Evolutionary conservation across 2,888 invertebrate genomes (phyloP), one percentile per base, ranked within the genome.

Genomic region (Drosophila anceps): DNA sequence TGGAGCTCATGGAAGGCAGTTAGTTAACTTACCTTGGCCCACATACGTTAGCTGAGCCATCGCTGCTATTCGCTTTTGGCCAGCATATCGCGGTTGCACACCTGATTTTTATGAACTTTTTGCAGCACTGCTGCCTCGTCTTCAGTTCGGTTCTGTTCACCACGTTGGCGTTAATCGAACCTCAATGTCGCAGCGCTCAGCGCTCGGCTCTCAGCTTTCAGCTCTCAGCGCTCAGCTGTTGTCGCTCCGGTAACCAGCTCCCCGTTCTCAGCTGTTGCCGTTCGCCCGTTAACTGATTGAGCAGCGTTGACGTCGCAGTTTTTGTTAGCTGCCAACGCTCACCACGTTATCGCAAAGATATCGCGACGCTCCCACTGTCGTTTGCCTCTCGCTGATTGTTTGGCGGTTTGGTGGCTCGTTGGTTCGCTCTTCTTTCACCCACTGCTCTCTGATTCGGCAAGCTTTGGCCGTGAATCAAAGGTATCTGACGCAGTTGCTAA

Each of bases 151-250:
- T 72, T 61, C 50, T 77, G 72, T 80, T 83, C 86, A 83, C 84
- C 84, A 84, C 84, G 84, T 84, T 81, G 84, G 69, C 82, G 81
- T 71, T 88, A 76, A 76, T 88, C 84, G 84, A 82, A 84, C 76
- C 76, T 58, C 74, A 73, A 67, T 74, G 74, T 60, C 65, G 59
- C 62, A 66, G 66, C 69, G 50, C 53, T 57, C 35, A 50, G 53
- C 48, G 15, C n/a, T 31, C 27, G 10, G n/a, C 46, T 15, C 46
- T 46, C 46, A 9, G n/a, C 29, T 48, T 9, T 70, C 27, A 24
- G 51, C 55, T 41, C 15, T 18, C 10, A 8, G 7, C 39, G 51
- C 63, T 65, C 65, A 66, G 67, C 73, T 66, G 64, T 74, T 4
- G 39, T 61, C 24, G 37, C 39, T 54, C 29, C 57, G 53, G 37